phyloP scores from a whole-genome alignment of 2,797 vertebrate genomes.

The Rhinoraja longicauda region DNA sequence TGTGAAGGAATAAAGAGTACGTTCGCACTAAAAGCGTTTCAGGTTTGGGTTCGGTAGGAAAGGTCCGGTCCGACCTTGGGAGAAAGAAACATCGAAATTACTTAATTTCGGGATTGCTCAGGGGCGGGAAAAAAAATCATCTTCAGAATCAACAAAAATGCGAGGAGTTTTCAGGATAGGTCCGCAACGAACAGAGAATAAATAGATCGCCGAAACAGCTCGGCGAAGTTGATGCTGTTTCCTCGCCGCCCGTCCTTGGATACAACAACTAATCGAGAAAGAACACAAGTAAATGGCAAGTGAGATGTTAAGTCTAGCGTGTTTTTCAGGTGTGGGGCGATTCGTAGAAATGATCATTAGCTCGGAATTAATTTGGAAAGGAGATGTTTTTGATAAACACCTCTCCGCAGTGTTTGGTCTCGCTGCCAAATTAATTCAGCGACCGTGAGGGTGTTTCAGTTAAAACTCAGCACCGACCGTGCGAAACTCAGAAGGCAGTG shows the following conservation, averaged over 20 bases:
- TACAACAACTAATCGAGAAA: neutral
- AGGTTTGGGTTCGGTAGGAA: neutral
- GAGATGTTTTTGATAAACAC: neutral
- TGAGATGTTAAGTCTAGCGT: neutral
- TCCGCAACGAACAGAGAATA: neutral
- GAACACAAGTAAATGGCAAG: neutral
- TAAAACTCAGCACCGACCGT: too few relatives aligned
- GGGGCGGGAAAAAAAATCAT: neutral
- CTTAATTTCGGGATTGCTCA: neutral
- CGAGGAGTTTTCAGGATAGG: neutral
- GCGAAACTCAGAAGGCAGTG: too few relatives aligned
- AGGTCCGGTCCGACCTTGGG: neutral
- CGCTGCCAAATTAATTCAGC: neutral
- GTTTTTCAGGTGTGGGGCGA: neutral
- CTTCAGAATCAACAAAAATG: neutral
- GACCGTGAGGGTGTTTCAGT: neutral
- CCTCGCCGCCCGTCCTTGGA: neutral
- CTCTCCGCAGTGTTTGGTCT: neutral
- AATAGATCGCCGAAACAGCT: too few relatives aligned
- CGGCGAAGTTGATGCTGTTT: neutral
- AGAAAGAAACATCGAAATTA: neutral
- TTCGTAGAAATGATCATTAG: neutral
- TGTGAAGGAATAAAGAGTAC: neutral
- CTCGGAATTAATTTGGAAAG: neutral
- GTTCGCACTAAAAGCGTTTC: neutral